Percentiles rank a stretch among this genome's conserved stretches.
These are phyloP conservation scores for Amphilophus citrinellus DNA, from an alignment of 2,113 vertebrate genomes.

Conservation along the genomic window DNA sequence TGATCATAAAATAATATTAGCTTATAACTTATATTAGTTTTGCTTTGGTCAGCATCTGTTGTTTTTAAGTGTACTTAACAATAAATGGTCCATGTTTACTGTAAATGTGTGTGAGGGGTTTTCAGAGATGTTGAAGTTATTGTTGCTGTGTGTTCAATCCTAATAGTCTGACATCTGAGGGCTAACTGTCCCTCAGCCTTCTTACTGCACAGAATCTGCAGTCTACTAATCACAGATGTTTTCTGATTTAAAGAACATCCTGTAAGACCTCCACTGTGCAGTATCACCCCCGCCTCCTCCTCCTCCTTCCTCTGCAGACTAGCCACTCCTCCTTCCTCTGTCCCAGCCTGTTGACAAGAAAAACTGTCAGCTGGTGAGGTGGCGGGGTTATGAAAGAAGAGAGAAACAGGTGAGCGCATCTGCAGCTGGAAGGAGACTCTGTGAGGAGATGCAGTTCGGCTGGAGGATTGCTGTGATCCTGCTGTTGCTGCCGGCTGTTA, in stretches of 20 bases:
- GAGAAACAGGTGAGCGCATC: background rate
- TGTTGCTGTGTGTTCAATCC: background rate
- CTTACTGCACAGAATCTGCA: background rate
- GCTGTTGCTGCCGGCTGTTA: constrained; percentile 19
- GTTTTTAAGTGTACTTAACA: background rate
- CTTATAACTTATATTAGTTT: background rate
- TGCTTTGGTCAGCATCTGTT: background rate
- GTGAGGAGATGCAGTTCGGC: constrained; percentile 30
- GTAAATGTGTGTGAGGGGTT: background rate
- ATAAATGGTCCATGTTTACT: background rate
- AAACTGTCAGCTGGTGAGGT: constrained; percentile 16
- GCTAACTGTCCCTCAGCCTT: background rate
- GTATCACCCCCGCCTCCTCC: constrained; percentile 5
- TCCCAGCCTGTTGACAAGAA: constrained; percentile 6
- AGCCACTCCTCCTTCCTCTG: background rate
- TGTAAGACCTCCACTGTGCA: constrained; percentile 27
- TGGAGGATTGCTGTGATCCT: constrained; percentile 6
- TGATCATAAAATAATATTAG: background rate
- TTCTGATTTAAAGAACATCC: constrained; percentile 55
- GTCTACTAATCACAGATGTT: constrained; percentile 24
- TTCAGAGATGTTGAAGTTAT: no score
- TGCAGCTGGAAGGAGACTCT: constrained; percentile 1
- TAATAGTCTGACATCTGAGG: background rate
- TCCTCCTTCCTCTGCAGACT: constrained; percentile 6
- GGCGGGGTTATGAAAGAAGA: background rate